phyloP scores from a whole-genome alignment of 2,797 vertebrate species.

The Adelosebastes latens region DNA sequence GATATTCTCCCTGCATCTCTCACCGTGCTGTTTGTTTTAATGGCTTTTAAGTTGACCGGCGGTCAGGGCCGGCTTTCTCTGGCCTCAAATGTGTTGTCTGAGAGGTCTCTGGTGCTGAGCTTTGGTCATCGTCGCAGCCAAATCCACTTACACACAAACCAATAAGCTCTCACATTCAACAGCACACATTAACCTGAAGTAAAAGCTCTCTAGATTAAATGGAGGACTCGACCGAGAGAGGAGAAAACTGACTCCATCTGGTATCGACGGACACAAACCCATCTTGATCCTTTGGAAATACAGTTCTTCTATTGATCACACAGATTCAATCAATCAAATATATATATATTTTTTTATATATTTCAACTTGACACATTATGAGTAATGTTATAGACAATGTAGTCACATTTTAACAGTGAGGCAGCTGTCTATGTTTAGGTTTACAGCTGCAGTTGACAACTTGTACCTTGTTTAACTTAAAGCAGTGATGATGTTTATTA shows the following conservation, averaged over 20 bases:
- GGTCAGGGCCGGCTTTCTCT: constrained; percentile 62
- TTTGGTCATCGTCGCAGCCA: constrained; percentile 43
- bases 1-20: constrained; percentile 71
- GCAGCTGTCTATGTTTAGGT: neutral
- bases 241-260: constrained; percentile 1
- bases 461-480: neutral
- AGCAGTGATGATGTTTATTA: neutral
- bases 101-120: constrained; percentile 45
- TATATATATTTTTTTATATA: neutral
- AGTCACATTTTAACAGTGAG: neutral
- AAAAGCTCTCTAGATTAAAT: constrained; percentile 58
- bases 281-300: constrained; percentile 18
- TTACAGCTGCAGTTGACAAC: neutral
- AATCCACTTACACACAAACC: constrained; percentile 62
- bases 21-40: constrained; percentile 68
- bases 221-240: constrained; percentile 28
- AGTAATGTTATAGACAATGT: neutral
- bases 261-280: constrained; percentile 26
- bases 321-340: neutral
- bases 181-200: constrained; percentile 52
- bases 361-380: neutral
- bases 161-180: constrained; percentile 48
- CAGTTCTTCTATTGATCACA: neutral
- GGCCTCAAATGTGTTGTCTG: constrained; percentile 53
- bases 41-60: constrained; percentile 72